Conservation (phyloP, 2,113 vertebrate genomes). For the Scytalopus superciliaris region DNA sequence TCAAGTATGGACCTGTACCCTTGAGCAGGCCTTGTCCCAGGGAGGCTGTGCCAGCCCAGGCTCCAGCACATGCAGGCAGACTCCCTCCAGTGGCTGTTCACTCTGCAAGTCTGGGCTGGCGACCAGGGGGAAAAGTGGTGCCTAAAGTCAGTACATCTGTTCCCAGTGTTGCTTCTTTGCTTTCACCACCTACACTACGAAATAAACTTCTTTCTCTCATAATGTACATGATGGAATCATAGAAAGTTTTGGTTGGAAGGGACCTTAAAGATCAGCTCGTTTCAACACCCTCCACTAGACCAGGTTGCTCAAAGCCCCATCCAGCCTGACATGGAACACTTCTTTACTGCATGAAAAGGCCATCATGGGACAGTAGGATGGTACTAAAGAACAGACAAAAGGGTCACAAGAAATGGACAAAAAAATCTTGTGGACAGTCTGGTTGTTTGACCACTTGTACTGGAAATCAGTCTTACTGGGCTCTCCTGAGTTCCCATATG, state of each 20-base stretch:
- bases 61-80: background rate
- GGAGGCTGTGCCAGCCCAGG: background rate
- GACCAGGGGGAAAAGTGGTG: background rate
- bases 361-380: background rate
- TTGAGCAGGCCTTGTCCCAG: rapidly evolving
- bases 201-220: background rate
- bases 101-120: background rate
- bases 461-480: background rate
- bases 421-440: background rate
- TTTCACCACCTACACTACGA: background rate
- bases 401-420: background rate
- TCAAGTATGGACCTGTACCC: background rate
- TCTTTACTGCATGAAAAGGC: background rate
- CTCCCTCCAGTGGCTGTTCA: rapidly evolving
- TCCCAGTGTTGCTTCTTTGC: background rate
- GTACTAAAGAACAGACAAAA: background rate
- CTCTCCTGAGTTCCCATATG: rapidly evolving
- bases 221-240: rapidly evolving
- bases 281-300: background rate
- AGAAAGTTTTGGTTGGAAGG: background rate
- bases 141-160: background rate
- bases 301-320: rapidly evolving
- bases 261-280: background rate
- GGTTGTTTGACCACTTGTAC: background rate
- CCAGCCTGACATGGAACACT: background rate